phyloP scores from a whole-genome alignment of 2,888 invertebrate genomes.

The Diploptera punctata region DNA sequence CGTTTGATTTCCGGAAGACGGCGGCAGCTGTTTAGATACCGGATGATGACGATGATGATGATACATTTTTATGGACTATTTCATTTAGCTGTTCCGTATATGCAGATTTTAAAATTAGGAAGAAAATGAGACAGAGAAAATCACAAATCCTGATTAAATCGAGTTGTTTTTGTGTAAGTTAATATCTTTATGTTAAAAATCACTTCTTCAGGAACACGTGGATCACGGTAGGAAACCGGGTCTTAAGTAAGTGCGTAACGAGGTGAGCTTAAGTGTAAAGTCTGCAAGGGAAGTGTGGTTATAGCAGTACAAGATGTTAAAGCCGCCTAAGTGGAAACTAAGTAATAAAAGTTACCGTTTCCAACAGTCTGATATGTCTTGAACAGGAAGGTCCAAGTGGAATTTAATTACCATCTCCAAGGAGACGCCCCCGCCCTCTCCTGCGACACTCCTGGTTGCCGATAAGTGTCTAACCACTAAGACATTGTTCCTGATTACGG shows the following conservation, averaged over 20 bases:
- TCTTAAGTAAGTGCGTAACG: too few species aligned
- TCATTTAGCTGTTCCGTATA: too few species aligned
- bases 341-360: constrained; percentile 8
- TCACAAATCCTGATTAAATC: too few species aligned
- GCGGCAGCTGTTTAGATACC: too few species aligned
- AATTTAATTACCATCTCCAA: constrained; percentile 16
- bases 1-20: too few species aligned
- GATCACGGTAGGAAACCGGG: neutral
- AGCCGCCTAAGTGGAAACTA: constrained; percentile 19
- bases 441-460: neutral
- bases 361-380: constrained; percentile 9
- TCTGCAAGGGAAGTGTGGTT: neutral
- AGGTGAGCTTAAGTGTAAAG: neutral
- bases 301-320: neutral
- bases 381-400: constrained; percentile 13
- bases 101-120: too few species aligned
- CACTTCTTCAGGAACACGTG: neutral
- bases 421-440: neutral
- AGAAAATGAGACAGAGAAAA: too few species aligned
- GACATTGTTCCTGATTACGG: neutral
- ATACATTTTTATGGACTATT: too few species aligned
- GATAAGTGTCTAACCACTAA: constrained; percentile 17
- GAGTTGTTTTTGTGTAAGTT: too few species aligned
- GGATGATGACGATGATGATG: too few species aligned
- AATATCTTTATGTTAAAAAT: too few species aligned